phyloP scores from a whole-genome alignment of 2,888 invertebrate genomes.

The Drosophila differens region DNA sequence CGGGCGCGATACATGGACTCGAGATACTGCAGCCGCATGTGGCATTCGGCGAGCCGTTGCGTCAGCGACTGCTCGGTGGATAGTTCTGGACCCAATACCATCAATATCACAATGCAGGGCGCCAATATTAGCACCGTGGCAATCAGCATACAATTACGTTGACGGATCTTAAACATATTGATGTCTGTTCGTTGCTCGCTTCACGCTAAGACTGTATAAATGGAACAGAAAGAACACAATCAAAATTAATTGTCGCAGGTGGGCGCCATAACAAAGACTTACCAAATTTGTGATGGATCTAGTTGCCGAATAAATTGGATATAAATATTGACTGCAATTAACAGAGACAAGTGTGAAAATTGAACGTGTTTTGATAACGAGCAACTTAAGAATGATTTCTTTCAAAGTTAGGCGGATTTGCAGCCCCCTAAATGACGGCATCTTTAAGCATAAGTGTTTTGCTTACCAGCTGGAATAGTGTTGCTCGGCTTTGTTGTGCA shows the following conservation, averaged over 20 bases:
- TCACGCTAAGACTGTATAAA: constrained; percentile 5
- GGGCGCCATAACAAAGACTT: constrained; percentile 11
- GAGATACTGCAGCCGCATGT: constrained; percentile 91
- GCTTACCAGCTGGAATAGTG: constrained; percentile 36
- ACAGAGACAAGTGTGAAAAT: background rate
- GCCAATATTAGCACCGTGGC: constrained; percentile 87
- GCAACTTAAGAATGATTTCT: background rate
- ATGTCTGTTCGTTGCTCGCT: constrained; percentile 18
- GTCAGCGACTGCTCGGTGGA: constrained; percentile 89
- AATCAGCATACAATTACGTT: constrained; percentile 87
- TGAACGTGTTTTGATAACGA: background rate
- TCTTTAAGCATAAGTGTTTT: background rate
- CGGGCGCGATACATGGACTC: constrained; percentile 92
- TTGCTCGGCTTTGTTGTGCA: constrained; percentile 40
- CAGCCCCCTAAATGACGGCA: background rate
- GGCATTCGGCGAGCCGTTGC: constrained; percentile 90
- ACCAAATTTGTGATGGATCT: constrained; percentile 18
- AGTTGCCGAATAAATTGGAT: background rate
- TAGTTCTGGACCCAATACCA: constrained; percentile 87
- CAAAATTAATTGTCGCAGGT: background rate
- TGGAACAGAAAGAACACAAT: background rate
- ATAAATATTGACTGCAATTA: constrained; percentile 24
- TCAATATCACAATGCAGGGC: constrained; percentile 86
- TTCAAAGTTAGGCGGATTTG: background rate
- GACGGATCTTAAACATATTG: constrained; percentile 84